Evolutionary conservation across 2,797 vertebrate species (phyloP), one percentile per base, ranked within the genome.

Genomic region (Hybognathus amarus): DNA sequence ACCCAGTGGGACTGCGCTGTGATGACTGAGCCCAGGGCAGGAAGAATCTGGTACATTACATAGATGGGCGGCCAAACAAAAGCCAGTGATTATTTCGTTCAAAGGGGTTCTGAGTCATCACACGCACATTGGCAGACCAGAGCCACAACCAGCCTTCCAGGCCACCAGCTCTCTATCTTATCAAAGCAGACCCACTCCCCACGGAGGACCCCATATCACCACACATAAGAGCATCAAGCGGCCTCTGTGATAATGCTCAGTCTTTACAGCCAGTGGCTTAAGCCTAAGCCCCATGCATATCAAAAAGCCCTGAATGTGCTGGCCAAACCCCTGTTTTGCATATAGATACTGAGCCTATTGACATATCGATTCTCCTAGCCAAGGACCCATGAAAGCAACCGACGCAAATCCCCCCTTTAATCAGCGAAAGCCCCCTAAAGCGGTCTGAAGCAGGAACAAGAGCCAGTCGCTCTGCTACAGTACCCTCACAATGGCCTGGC

Each of bases 351-450:
- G 69, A 82, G 76, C 17, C 81, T 86, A 83, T 70, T 83, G 81
- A 86, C 81, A 76, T 80, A 86, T 86, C 64, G 85, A 86, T 83
- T 64, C 63, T 69, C 66, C 50, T n/a, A 77, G 81, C 70, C 77
- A 54, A 83, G 64, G 77, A 83, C 63, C 81, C 77, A 74, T 68
- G 69, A 83, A 79, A 74, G 30, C 38, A 83, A 52, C 24, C 82
- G 22, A 85, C 80, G 56, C 85, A 87, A 82, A 86, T 83, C 85
- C 85, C 73, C 82, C 40, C 22, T 83, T 83, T 87, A 82, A 87
- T 89, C 82, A 70, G 67, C 47, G 3, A 75, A 87, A 88, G 82
- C 69, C 78, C 76, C 69, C 74, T 74, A 76, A 84, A 84, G 66
- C 76, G 42, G 59, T 77, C 78, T 85, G 75, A 71, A 87, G 50